These are phyloP conservation scores for Bruchidius siliquastri DNA, from an alignment of 2,888 invertebrate species.

Conservation along the genomic window DNA sequence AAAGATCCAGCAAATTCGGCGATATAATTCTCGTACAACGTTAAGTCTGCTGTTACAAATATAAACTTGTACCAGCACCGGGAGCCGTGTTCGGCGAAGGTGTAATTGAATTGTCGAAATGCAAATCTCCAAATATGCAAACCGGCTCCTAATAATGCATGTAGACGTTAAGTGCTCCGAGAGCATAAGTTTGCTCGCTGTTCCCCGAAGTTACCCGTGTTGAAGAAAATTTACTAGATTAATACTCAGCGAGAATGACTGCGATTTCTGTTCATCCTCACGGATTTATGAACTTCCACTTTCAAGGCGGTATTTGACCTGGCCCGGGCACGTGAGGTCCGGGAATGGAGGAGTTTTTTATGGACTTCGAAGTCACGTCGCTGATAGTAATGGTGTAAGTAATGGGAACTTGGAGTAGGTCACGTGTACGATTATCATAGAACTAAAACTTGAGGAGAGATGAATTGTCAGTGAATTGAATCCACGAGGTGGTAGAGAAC, in stretches of 20 bases:
- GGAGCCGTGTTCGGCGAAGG: neutral
- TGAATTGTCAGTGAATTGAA: too few species aligned
- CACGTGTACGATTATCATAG: too few species aligned
- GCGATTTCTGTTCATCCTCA: neutral
- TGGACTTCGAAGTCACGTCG: too few species aligned
- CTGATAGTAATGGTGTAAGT: too few species aligned
- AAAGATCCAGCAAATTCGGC: neutral
- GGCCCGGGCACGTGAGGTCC: neutral
- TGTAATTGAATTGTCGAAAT: constrained; percentile 4
- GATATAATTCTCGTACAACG: neutral
- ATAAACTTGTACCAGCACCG: neutral
- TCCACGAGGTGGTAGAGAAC: too few species aligned
- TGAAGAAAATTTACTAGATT: neutral
- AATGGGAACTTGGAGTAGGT: too few species aligned
- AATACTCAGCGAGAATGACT: neutral
- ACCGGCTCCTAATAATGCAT: constrained; percentile 7
- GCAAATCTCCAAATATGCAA: constrained; percentile 4
- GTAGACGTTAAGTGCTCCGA: constrained; percentile 1
- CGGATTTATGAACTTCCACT: neutral
- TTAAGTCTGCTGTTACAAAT: neutral
- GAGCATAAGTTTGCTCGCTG: constrained; percentile 1
- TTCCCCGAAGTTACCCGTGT: neutral
- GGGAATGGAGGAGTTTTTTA: too few species aligned
- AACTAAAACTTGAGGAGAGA: too few species aligned
- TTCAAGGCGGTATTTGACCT: neutral